Conservation (phyloP, 2,797 vertebrate species). For the Erpetoichthys calabaricus region DNA sequence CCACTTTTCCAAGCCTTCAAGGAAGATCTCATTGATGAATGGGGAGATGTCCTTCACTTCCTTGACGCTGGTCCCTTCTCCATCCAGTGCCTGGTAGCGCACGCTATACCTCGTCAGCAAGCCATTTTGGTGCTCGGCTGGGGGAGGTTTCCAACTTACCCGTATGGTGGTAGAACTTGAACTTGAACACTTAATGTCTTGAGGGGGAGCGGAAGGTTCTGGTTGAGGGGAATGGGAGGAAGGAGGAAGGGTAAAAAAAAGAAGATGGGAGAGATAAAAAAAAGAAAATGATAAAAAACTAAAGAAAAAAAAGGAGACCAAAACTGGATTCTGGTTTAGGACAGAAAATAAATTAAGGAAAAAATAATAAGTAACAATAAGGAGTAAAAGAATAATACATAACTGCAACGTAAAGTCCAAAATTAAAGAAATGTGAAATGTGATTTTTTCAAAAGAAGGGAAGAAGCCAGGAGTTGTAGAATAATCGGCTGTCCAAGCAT, state of each 20-base stretch:
- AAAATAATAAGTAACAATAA: constrained; percentile 32
- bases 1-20: constrained; percentile 91
- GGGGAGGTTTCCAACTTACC: constrained; percentile 97
- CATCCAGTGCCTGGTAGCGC: constrained; percentile 72
- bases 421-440: constrained; percentile 26
- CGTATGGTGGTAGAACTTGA: constrained; percentile 89
- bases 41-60: constrained; percentile 70
- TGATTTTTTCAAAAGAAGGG: constrained; percentile 11
- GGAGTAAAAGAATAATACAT: constrained; percentile 53
- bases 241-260: constrained; percentile 6
- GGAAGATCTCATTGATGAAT: constrained; percentile 60
- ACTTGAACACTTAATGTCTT: constrained; percentile 91
- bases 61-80: constrained; percentile 55
- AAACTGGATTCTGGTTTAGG: constrained; percentile 31
- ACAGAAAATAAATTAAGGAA: constrained; percentile 45
- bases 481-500: too few species aligned
- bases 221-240: constrained; percentile 51
- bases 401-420: too few species aligned
- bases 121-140: constrained; percentile 80
- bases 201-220: constrained; percentile 97
- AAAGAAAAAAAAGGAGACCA: constrained; percentile 23
- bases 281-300: constrained; percentile 39
- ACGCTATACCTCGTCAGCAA: constrained; percentile 82
- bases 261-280: constrained; percentile 20
- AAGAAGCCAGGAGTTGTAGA: too few species aligned